Conservation (phyloP, 2,888 invertebrate genomes). For the Encarsia formosa region DNA sequence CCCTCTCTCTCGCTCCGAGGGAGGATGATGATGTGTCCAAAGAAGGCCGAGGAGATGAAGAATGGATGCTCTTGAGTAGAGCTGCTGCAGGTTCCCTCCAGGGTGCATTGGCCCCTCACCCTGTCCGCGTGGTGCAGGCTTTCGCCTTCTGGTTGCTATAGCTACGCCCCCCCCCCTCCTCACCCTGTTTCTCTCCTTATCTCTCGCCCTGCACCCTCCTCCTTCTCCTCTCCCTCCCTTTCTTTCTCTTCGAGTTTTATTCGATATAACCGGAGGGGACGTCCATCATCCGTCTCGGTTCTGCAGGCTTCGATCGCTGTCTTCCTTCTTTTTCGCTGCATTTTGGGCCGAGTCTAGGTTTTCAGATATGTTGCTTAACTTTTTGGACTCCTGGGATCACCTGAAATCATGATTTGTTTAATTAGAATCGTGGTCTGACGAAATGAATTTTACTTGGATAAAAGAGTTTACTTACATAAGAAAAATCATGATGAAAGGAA, state of each 20-base stretch:
- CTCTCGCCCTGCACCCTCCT: slow-evolving; percentile 14
- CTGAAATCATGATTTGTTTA: not conserved
- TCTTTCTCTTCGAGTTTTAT: slow-evolving; percentile 41
- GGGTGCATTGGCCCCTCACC: slow-evolving; percentile 51
- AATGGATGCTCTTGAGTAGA: slow-evolving; percentile 48
- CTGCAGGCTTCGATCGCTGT: slow-evolving; percentile 34
- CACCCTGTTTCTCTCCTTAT: slow-evolving; percentile 1
- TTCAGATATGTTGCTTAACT: too few relatives aligned
- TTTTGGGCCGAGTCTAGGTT: not conserved
- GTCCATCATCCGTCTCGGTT: slow-evolving; percentile 42
- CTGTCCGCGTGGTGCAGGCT: slow-evolving; percentile 41
- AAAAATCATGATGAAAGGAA: too few relatives aligned
- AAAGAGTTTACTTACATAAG: too few relatives aligned
- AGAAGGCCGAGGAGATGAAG: slow-evolving; percentile 36
- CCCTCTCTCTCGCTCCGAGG: not conserved
- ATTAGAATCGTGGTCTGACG: too few relatives aligned
- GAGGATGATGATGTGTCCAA: not conserved
- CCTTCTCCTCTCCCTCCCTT: slow-evolving; percentile 31
- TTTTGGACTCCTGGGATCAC: too few relatives aligned
- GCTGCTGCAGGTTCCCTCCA: slow-evolving; percentile 47
- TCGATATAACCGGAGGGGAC: slow-evolving; percentile 40
- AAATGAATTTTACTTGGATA: too few relatives aligned
- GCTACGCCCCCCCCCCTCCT: slow-evolving; percentile 38
- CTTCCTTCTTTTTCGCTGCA: slow-evolving; percentile 9
- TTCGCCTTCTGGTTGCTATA: slow-evolving; percentile 43